Conservation (phyloP, 2,888 invertebrate genomes). For the Cantharis lateralis region DNA sequence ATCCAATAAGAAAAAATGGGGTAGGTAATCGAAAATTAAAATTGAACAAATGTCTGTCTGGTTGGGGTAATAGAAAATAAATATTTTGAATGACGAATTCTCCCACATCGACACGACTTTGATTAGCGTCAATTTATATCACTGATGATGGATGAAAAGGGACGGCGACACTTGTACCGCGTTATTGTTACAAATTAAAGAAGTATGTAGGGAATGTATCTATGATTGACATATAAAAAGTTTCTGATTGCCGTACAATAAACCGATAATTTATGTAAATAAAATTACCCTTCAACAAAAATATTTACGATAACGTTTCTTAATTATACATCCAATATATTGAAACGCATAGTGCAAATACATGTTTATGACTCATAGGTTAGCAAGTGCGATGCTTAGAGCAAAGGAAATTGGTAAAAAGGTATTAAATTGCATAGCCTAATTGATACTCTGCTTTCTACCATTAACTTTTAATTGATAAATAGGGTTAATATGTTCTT, state of each 20-base stretch:
- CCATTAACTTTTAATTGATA: conserved; percentile 1
- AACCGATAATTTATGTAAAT: conserved; percentile 15
- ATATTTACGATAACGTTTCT: conserved; percentile 13
- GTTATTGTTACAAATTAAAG: not conserved
- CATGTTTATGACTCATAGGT: conserved; percentile 12
- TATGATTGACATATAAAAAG: not conserved
- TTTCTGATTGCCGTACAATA: not conserved
- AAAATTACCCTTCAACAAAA: conserved; percentile 9
- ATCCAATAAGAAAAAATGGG: not conserved
- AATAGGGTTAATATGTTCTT: not conserved
- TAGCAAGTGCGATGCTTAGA: not conserved
- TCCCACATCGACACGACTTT: not conserved
- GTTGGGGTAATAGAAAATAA: not conserved
- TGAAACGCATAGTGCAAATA: conserved; percentile 11
- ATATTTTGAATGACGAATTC: not conserved
- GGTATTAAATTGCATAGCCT: conserved; percentile 6
- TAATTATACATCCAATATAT: conserved; percentile 9
- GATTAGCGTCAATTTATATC: not conserved
- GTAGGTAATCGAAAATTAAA: not conserved
- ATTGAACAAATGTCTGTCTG: too few species aligned
- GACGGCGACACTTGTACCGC: not conserved
- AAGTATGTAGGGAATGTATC: not conserved
- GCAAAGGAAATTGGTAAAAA: conserved; percentile 4
- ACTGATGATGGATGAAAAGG: not conserved
- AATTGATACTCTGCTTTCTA: conserved; percentile 11